Base-by-base conservation (phyloP, 35 echinoderm and acorn worm species). In the Ophioderma brevispina region DNA sequence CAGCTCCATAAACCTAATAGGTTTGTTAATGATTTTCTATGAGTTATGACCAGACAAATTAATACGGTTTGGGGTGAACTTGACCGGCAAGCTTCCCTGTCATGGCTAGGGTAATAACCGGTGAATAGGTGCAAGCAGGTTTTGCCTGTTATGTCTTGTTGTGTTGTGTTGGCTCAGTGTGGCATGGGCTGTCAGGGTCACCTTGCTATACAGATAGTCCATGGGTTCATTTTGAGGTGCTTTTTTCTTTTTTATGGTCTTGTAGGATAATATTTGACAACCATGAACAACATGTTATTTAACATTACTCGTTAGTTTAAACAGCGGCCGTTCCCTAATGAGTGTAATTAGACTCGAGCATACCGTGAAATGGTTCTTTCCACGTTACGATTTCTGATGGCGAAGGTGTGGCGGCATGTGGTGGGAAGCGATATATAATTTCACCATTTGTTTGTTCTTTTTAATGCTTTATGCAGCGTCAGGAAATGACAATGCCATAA, bases 1-100 rank as follows among this genome's bases (percentile, higher is more conserved):
- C 23, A 70, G 59, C 17, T 25, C 59, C 28, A 25, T 70, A 70
- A 70, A 70, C 28, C 1, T 70, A 70, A 70, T 70, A 70, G 59
- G 59, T 70, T 70, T 70, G 17, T 70, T 70, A 70, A 70, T 70
- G 59, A 70, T 70, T 70, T 70, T 70, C 10, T 25, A 70, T 70
- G 59, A 70, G 59, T 70, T 70, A 70, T 18, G 59, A 70, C 10
- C 15, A 70, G 15, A 70, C 59, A 70, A 70, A 70, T 6, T 70
- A 70, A 70, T 30, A 25, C 59, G n/a, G 59, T 70, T 70, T 70
- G 59, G 23, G 59, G 15, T 70, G 59, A 70, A 70, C 59, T 70
- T 70, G 59, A 70, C 59, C 59, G 59, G 15, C 59, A 25, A 70
- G 15, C 15, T 70, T 15, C 10, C 59, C 59, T 15, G 59, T 13